phyloP scores from a whole-genome alignment of 35 echinoderm and acorn worm genomes.

The Heliocidaris erythrogramma region DNA sequence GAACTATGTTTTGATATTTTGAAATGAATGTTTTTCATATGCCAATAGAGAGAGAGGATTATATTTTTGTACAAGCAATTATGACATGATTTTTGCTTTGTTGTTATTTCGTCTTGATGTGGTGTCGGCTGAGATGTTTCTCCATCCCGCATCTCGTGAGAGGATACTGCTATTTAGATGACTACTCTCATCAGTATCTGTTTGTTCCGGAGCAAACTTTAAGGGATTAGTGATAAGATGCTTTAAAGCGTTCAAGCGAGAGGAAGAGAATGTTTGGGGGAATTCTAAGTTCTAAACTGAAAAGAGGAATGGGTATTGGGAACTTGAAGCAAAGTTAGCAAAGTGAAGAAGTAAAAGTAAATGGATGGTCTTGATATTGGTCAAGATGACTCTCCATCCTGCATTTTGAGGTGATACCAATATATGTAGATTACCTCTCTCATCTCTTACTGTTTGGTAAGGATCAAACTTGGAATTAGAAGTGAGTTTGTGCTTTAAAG shows the following conservation, averaged over 20 bases:
- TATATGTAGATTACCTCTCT: too few relatives aligned
- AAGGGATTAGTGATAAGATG: background rate
- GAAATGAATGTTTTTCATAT: background rate
- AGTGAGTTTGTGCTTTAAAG: too few relatives aligned
- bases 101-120: background rate
- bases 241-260: background rate
- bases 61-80: constrained; percentile 6
- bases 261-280: background rate
- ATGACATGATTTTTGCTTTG: background rate
- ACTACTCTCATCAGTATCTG: background rate
- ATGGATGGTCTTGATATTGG: too few relatives aligned
- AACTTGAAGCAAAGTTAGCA: too few relatives aligned
- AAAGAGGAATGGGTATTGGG: too few relatives aligned
- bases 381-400: too few relatives aligned
- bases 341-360: too few relatives aligned
- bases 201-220: background rate
- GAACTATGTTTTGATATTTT: constrained; percentile 1
- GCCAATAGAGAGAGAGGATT: constrained; percentile 16
- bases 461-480: too few relatives aligned
- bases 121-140: background rate
- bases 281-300: background rate
- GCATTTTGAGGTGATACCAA: too few relatives aligned
- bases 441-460: too few relatives aligned
- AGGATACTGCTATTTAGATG: background rate
- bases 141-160: background rate